A percentile compares a stretch with the other conserved stretches of the same genome.
Conservation (phyloP, 2,113 vertebrate species). For the Falco punctatus region DNA sequence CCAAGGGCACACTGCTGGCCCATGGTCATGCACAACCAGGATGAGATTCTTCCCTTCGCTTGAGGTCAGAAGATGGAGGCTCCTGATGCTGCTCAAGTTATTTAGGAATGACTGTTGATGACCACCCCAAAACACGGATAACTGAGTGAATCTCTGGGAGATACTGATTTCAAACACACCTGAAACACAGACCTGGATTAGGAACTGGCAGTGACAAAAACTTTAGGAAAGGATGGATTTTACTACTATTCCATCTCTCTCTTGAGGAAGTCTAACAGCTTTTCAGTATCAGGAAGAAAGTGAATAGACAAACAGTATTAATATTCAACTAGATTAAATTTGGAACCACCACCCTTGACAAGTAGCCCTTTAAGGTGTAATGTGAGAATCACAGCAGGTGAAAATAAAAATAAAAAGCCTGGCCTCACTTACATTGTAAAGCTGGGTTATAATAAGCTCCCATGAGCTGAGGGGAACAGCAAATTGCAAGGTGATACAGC, state of each 20-base stretch:
- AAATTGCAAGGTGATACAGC: neutral
- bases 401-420: neutral
- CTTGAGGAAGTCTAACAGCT: neutral
- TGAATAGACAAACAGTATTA: neutral
- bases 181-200: neutral
- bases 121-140: neutral
- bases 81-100: neutral
- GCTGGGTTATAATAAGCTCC: slow-evolving; percentile 44
- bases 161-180: neutral
- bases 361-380: neutral
- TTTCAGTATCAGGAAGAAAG: neutral
- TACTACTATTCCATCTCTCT: neutral
- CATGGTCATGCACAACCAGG: neutral
- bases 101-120: neutral
- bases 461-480: neutral
- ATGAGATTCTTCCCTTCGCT: neutral
- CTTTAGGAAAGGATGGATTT: neutral
- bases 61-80: neutral
- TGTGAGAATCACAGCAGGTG: slow-evolving; percentile 3
- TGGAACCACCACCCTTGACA: neutral
- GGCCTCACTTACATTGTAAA: neutral
- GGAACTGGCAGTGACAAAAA: neutral
- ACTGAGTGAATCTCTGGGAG: neutral
- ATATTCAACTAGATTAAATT: neutral
- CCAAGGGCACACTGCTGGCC: too few species aligned